Evolutionary conservation across 2,888 invertebrate genomes (phyloP).

Genomic region (Rhodophaea formosa): DNA sequence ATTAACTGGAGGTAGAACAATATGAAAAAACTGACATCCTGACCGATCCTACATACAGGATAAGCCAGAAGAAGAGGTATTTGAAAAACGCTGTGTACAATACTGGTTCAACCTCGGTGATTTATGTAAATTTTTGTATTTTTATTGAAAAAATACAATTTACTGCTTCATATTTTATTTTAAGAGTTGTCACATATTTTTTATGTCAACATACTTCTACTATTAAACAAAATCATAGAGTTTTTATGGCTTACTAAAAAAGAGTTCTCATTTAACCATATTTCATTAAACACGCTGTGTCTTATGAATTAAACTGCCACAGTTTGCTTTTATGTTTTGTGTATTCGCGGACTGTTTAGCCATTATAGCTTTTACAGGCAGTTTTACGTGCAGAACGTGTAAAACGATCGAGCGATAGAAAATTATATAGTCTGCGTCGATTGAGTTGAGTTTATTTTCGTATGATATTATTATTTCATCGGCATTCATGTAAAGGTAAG

Average conservation of each 20-base stretch:
- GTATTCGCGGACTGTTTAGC: slow-evolving; percentile 43
- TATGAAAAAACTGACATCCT: too few species aligned
- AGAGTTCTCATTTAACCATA: neutral
- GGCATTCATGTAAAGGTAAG: neutral
- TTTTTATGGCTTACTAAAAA: too few species aligned
- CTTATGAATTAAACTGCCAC: slow-evolving; percentile 18
- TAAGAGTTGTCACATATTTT: too few species aligned
- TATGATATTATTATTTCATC: slow-evolving; percentile 7
- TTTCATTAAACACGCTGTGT: neutral
- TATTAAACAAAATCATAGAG: too few species aligned
- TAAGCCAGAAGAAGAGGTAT: too few species aligned
- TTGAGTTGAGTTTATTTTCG: slow-evolving; percentile 26
- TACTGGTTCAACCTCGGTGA: too few species aligned
- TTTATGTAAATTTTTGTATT: too few species aligned
- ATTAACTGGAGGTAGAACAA: too few species aligned
- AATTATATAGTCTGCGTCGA: slow-evolving; percentile 26
- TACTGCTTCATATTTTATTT: too few species aligned
- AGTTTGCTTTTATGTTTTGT: slow-evolving; percentile 30
- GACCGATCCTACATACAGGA: too few species aligned
- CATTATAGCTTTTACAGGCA: slow-evolving; percentile 36
- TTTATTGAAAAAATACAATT: too few species aligned
- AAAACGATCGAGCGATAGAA: slow-evolving; percentile 34
- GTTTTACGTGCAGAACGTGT: slow-evolving; percentile 39
- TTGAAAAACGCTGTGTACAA: neutral
- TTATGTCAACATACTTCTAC: too few species aligned